Evolutionary conservation across 2,888 invertebrate species (phyloP).

Genomic region (Thereva unica): DNA sequence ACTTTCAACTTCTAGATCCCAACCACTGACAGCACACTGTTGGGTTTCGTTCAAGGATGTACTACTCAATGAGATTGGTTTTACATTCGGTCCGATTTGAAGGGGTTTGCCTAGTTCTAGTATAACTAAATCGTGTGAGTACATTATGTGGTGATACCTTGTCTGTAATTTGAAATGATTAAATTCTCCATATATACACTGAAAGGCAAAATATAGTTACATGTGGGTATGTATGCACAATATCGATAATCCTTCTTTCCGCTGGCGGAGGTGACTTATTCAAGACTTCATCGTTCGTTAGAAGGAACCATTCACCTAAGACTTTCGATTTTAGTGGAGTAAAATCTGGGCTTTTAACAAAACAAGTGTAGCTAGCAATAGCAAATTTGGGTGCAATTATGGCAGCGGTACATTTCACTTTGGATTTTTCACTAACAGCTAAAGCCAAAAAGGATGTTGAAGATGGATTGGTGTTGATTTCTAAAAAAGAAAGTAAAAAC

Average conservation of each 20-base stretch:
- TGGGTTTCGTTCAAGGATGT: slow-evolving; percentile 59
- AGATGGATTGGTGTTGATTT: slow-evolving; percentile 36
- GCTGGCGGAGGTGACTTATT: slow-evolving; percentile 28
- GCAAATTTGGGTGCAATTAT: slow-evolving; percentile 60
- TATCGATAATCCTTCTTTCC: slow-evolving; percentile 29
- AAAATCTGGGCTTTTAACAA: slow-evolving; percentile 45
- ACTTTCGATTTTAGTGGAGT: slow-evolving; percentile 19
- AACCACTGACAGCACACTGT: slow-evolving; percentile 64
- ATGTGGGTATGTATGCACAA: slow-evolving; percentile 35
- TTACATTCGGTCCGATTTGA: slow-evolving; percentile 60
- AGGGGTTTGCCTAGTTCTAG: slow-evolving; percentile 62
- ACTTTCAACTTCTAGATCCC: slow-evolving; percentile 50
- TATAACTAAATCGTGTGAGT: slow-evolving; percentile 64
- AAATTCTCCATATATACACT: background rate
- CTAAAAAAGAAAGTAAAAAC: slow-evolving; percentile 35
- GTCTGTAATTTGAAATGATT: slow-evolving; percentile 50
- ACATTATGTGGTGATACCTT: slow-evolving; percentile 64
- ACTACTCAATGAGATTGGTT: slow-evolving; percentile 63
- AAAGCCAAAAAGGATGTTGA: slow-evolving; percentile 52
- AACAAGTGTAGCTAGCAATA: slow-evolving; percentile 60
- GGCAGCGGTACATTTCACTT: slow-evolving; percentile 60
- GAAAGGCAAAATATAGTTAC: slow-evolving; percentile 23
- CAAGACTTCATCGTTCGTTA: slow-evolving; percentile 36
- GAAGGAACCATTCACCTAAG: slow-evolving; percentile 41
- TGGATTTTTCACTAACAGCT: slow-evolving; percentile 57